Evolutionary conservation across 2,113 vertebrate species (phyloP).

Genomic region (Albula goreensis): DNA sequence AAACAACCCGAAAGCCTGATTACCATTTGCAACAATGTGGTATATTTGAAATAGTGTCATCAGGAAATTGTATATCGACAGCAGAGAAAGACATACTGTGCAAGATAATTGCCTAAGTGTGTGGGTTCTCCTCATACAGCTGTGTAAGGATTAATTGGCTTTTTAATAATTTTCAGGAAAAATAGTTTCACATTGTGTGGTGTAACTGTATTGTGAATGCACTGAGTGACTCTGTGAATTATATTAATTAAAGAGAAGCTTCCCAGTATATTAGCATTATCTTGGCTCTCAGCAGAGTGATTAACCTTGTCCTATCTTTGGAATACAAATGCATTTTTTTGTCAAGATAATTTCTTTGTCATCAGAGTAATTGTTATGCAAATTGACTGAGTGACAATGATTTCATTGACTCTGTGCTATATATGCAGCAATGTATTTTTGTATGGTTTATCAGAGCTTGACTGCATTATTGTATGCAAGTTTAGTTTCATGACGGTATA

Average conservation of each 20-base stretch:
- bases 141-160: background rate
- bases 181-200: background rate
- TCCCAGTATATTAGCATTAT: constrained; percentile 23
- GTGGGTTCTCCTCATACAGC: background rate
- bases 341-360: constrained; percentile 39
- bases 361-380: constrained; percentile 34
- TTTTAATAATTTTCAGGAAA: background rate
- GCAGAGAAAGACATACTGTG: background rate
- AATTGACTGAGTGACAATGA: constrained; percentile 39
- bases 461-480: constrained; percentile 29
- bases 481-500: constrained; percentile 19
- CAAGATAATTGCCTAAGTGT: background rate
- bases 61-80: background rate
- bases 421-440: constrained; percentile 18
- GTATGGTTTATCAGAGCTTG: constrained; percentile 8
- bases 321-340: constrained; percentile 34
- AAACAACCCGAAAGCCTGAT: constrained; percentile 14
- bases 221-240: constrained; percentile 16
- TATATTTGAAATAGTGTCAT: constrained; percentile 35
- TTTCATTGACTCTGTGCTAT: constrained; percentile 35
- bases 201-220: constrained; percentile 9
- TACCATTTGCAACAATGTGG: constrained; percentile 28
- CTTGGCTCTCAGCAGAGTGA: constrained; percentile 21
- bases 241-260: constrained; percentile 25
- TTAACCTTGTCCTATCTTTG: constrained; percentile 26